These are phyloP conservation scores for Gibbula magus DNA, from an alignment of 2,888 invertebrate species.

Conservation along the genomic window DNA sequence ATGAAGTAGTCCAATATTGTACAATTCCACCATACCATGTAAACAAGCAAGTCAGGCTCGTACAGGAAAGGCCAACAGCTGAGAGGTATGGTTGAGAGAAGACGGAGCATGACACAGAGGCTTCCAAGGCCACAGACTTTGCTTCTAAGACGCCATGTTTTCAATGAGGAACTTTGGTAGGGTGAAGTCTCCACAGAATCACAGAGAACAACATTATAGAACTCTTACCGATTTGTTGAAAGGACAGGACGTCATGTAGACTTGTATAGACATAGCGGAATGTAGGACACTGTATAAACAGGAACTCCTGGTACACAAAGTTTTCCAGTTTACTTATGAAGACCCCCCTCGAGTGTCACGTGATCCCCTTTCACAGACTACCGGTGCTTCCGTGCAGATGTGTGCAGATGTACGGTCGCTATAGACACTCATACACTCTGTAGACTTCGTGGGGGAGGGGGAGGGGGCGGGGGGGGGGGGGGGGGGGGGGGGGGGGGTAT, in stretches of 20 bases:
- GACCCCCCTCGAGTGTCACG: neutral
- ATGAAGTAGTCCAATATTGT: too few species aligned
- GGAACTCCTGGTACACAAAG: neutral
- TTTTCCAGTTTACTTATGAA: constrained; percentile 4
- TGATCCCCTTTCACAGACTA: neutral
- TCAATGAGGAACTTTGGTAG: neutral
- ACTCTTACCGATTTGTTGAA: constrained; percentile 1
- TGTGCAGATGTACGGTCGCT: neutral
- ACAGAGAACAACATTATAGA: neutral
- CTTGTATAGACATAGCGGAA: neutral
- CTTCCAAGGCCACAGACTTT: neutral
- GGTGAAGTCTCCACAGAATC: neutral
- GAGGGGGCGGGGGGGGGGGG: neutral
- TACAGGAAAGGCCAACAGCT: neutral
- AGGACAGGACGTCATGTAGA: neutral
- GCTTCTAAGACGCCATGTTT: neutral
- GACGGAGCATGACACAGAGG: neutral
- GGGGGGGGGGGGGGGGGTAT: neutral
- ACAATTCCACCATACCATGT: neutral
- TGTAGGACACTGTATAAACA: neutral
- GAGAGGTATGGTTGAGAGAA: neutral
- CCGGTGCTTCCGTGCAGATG: neutral
- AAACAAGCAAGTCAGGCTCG: neutral
- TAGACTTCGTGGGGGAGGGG: neutral
- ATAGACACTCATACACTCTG: neutral